Base-by-base conservation (phyloP, 2,113 vertebrate species). In the Nicator chloris region DNA sequence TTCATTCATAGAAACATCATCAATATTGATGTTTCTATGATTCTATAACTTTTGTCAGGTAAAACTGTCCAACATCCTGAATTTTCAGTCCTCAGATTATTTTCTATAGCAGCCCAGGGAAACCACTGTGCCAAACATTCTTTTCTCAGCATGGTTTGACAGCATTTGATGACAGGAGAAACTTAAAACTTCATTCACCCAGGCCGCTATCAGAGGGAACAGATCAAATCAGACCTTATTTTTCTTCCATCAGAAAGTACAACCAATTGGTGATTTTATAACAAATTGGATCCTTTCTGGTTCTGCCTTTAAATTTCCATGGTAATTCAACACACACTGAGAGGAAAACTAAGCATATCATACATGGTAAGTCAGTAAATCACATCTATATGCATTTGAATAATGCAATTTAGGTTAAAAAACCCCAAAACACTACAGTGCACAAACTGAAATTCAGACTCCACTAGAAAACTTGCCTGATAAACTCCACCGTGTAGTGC, bases 401-500 rank as follows among this genome's bases (percentile, higher is more conserved):
- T 28, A 68, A 7, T 9, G 9, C 5, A 22, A 10, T 19, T 61
- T 24, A 40, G 31, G 12, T 51, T 4, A 56, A 86, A 44, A 45
- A 42, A 2, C 0, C 15, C 10, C 11, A 39, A 57, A 64, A n/a
- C 19, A 8, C 14, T 23, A 4, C 6, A 78, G 26, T 30, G 15
- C 3, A 20, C 12, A 27, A 42, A 49, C 6, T 24, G 39, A 87
- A 69, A 94, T 75, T 88, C 59, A 86, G 49, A 69, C 10, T 57
- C 24, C 40, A 57, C n/a, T n/a, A n/a, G 50, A 83, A 95, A 69
- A 95, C 95, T 97, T 92, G 99, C 99, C 99, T 99, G 97, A 98
- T 99, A 95, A 99, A 99, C 33, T 99, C 99, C 96, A 99, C 98
- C 8, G 80, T 97, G 95, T 99, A 99, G 96, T 99, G 98, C 81